These are phyloP conservation scores for Empis livida DNA, from an alignment of 2,888 invertebrate genomes.

Conservation along the genomic window DNA sequence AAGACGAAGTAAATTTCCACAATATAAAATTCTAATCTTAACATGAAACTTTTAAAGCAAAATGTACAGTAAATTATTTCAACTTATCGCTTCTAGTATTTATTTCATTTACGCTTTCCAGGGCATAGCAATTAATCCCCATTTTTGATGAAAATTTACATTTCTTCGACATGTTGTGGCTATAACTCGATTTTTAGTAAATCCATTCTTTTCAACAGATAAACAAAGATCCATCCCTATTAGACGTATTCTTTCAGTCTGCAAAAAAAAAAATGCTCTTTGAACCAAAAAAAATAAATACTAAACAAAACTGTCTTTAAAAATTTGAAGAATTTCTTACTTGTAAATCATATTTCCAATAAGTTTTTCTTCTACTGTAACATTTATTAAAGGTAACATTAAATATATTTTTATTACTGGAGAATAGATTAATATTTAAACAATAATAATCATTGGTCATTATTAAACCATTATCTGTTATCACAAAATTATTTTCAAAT, in stretches of 20 bases:
- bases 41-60: too few relatives aligned
- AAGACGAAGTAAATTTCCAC: too few relatives aligned
- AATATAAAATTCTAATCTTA: too few relatives aligned
- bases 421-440: conserved; percentile 52
- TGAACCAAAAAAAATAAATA: too few relatives aligned
- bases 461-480: conserved; percentile 48
- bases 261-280: conserved; percentile 6
- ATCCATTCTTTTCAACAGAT: conserved; percentile 23
- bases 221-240: conserved; percentile 27
- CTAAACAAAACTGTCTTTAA: background rate
- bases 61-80: too few relatives aligned
- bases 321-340: conserved; percentile 14
- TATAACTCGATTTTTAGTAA: conserved; percentile 18
- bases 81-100: too few relatives aligned
- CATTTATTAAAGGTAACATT: conserved; percentile 29
- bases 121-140: conserved; percentile 32
- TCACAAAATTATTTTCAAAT: conserved; percentile 53
- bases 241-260: conserved; percentile 32
- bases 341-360: conserved; percentile 31
- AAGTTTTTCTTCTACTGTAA: conserved; percentile 21
- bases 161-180: conserved; percentile 6
- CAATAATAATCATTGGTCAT: conserved; percentile 86
- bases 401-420: conserved; percentile 16
- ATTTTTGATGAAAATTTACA: conserved; percentile 25
- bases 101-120: conserved; percentile 20